These are phyloP conservation scores for Mimumesa dahlbomi DNA, from an alignment of 2,888 invertebrate species.

Conservation along the genomic window DNA sequence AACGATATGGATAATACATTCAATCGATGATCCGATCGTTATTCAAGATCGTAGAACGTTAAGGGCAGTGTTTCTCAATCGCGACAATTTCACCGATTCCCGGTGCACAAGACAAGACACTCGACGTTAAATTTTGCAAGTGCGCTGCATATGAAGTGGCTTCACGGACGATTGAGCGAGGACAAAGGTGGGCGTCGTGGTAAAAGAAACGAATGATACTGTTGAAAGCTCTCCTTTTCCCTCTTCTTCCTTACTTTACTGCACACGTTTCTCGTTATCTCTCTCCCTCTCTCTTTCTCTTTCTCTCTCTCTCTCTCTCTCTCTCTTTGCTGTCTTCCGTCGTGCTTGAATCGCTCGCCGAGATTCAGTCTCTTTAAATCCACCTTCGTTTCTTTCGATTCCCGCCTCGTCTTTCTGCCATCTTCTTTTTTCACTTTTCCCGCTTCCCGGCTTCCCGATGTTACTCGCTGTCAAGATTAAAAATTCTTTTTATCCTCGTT, in stretches of 20 bases:
- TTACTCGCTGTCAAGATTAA: background rate
- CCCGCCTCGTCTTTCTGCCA: background rate
- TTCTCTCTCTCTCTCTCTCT: background rate
- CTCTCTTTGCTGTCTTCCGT: background rate
- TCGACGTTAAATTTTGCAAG: slow-evolving; percentile 15
- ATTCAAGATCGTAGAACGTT: no score
- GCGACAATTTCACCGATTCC: no score
- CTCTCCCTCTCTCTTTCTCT: background rate
- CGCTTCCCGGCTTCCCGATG: background rate
- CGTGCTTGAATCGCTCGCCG: background rate
- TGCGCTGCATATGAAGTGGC: slow-evolving; percentile 4
- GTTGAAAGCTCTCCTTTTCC: slow-evolving; percentile 8
- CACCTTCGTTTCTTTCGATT: background rate
- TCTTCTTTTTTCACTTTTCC: background rate
- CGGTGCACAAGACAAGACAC: background rate
- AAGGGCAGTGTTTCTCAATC: no score
- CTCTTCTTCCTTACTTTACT: no score
- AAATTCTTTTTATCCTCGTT: background rate
- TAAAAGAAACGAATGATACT: slow-evolving; percentile 22
- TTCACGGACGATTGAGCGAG: slow-evolving; percentile 2
- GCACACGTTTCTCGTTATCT: no score
- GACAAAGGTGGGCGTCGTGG: slow-evolving; percentile 17
- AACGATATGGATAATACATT: no score
- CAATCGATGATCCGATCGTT: no score
- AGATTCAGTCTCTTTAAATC: no score